phyloP scores from a whole-genome alignment of 2,113 vertebrate species.

The Thamnaconus septentrionalis region DNA sequence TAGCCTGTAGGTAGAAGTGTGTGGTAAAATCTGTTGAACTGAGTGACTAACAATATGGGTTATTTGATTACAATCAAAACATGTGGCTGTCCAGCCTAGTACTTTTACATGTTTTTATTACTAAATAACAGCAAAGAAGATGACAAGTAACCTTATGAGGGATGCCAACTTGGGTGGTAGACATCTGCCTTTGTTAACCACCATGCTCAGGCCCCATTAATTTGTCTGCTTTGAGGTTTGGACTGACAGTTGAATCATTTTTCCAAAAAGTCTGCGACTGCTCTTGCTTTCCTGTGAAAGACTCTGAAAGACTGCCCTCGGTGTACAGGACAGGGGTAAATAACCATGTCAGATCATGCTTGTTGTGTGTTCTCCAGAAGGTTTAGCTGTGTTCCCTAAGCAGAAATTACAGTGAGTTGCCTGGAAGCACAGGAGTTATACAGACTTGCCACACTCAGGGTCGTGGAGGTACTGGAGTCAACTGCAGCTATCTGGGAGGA shows the following conservation, averaged over 20 bases:
- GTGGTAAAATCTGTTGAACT: constrained; percentile 20
- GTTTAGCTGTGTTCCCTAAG: too few relatives aligned
- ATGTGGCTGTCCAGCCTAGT: too few relatives aligned
- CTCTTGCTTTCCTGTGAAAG: neutral
- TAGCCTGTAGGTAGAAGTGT: too few relatives aligned
- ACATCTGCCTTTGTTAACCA: constrained; percentile 55
- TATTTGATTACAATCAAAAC: too few relatives aligned
- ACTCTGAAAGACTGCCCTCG: constrained; percentile 12
- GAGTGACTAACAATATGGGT: neutral
- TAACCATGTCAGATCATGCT: constrained; percentile 18
- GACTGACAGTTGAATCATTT: constrained; percentile 41
- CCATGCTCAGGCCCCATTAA: constrained; percentile 49
- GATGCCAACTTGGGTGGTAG: constrained; percentile 59
- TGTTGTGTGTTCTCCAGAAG: constrained; percentile 30
- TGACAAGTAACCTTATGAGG: constrained; percentile 4
- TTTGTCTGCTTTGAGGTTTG: constrained; percentile 42
- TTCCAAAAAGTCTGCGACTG: constrained; percentile 24
- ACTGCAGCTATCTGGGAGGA: too few relatives aligned
- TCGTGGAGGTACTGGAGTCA: too few relatives aligned
- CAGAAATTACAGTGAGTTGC: too few relatives aligned
- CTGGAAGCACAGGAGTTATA: too few relatives aligned
- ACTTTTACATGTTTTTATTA: constrained; percentile 17
- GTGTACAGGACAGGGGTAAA: constrained; percentile 32
- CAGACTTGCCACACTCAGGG: too few relatives aligned
- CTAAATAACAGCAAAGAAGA: constrained; percentile 20